These are phyloP conservation scores for Coilia nasus DNA, from an alignment of 2,797 vertebrate species.

Conservation along the genomic window DNA sequence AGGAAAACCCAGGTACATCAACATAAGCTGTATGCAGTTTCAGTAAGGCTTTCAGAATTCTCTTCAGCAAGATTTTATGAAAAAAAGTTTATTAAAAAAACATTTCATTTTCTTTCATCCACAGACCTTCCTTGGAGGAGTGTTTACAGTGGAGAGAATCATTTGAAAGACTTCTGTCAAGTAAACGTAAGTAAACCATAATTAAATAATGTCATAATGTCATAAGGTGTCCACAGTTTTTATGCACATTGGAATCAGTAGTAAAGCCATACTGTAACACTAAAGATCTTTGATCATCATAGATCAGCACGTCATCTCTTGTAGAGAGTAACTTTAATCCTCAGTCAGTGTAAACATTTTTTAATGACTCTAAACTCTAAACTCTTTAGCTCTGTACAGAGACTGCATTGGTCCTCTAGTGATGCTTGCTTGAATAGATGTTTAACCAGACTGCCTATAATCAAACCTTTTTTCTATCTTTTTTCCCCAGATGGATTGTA, in stretches of 20 bases:
- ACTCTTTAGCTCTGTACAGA: no score
- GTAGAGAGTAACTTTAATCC: neutral
- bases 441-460: neutral
- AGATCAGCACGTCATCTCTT: neutral
- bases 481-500: slow-evolving; percentile 84
- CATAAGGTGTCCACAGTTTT: neutral
- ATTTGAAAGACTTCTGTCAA: slow-evolving; percentile 90
- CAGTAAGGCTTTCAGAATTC: neutral
- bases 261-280: no score
- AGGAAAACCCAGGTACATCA: slow-evolving; percentile 72
- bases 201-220: neutral
- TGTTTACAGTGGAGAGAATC: slow-evolving; percentile 87
- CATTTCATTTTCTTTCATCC: slow-evolving; percentile 38
- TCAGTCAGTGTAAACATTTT: neutral
- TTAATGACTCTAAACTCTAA: no score
- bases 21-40: no score
- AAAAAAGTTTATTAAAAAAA: neutral
- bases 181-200: slow-evolving; percentile 85
- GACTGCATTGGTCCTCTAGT: no score
- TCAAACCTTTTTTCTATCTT: slow-evolving; percentile 5
- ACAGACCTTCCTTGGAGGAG: slow-evolving; percentile 89
- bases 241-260: no score
- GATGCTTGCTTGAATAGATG: neutral
- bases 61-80: neutral
- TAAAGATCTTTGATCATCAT: no score